Evolutionary conservation across 35 echinoderm and acorn worm genomes (phyloP).

Genomic region (Ophioderma brevispina): DNA sequence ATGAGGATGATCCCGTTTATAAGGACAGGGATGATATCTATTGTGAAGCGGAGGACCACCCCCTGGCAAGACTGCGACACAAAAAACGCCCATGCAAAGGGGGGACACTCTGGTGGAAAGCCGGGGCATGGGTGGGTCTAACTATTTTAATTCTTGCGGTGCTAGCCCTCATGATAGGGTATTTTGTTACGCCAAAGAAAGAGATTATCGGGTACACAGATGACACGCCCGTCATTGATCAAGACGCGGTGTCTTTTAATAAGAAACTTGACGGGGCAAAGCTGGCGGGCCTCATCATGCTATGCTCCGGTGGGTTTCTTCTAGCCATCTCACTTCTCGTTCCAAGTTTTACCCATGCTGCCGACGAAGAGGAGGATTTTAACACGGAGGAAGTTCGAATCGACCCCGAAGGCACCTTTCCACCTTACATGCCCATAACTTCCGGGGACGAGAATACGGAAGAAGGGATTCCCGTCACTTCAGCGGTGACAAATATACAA

Average conservation of each 20-base stretch:
- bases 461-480: constrained; percentile 94
- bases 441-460: constrained; percentile 61
- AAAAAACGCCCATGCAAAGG: constrained; percentile 14
- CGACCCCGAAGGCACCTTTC: constrained; percentile 76
- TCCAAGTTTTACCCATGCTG: constrained; percentile 55
- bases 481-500: constrained; percentile 87
- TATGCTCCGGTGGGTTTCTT: constrained; percentile 88
- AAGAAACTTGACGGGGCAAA: constrained; percentile 83
- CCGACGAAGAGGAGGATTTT: constrained; percentile 50
- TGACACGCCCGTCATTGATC: constrained; percentile 75
- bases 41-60: constrained; percentile 53
- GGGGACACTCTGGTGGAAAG: constrained; percentile 98
- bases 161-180: constrained; percentile 77
- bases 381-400: constrained; percentile 59
- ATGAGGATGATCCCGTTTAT: constrained; percentile 81
- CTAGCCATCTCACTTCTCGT: constrained; percentile 83
- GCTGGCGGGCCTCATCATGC: constrained; percentile 77
- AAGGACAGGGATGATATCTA: constrained; percentile 55
- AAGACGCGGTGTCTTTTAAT: constrained; percentile 81
- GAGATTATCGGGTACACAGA: constrained; percentile 68
- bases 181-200: constrained; percentile 67
- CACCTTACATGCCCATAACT: constrained; percentile 91
- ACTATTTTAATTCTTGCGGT: constrained; percentile 85
- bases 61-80: constrained; percentile 22
- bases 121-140: constrained; percentile 88